A percentile compares a stretch with the other conserved stretches of the same genome.
These are phyloP conservation scores for Notospermus geniculatus DNA, from an alignment of 1,140 invertebrate species.

Conservation along the genomic window DNA sequence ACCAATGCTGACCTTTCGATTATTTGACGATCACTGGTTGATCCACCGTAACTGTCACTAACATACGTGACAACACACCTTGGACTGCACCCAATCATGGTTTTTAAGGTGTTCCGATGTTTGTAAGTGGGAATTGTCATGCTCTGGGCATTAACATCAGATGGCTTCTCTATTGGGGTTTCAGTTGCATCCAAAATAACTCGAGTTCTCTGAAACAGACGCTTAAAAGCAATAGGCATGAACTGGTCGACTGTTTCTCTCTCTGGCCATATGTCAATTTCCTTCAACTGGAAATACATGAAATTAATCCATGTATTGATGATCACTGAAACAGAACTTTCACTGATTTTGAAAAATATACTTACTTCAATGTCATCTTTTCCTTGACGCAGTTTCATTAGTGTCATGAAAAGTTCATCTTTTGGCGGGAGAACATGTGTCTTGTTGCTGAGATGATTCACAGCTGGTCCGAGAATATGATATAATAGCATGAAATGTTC, in stretches of 20 bases:
- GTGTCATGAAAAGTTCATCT: conserved; percentile 22
- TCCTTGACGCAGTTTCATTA: conserved; percentile 18
- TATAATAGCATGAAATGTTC: conserved; percentile 2
- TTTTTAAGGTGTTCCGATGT: conserved; percentile 27
- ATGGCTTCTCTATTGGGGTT: conserved; percentile 26
- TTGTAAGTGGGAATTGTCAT: conserved; percentile 24
- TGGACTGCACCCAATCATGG: conserved; percentile 24
- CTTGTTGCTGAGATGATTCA: conserved; percentile 7
- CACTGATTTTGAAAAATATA: background rate
- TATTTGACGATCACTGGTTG: conserved; percentile 24
- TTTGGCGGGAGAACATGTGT: background rate
- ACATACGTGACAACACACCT: conserved; percentile 20
- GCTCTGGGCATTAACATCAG: conserved; percentile 15
- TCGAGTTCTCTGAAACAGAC: conserved; percentile 7
- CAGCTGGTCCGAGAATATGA: conserved; percentile 7
- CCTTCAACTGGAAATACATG: too few species aligned
- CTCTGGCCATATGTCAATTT: too few species aligned
- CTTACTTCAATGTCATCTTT: background rate
- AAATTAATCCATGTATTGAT: conserved; percentile 18
- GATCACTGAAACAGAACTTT: conserved; percentile 9
- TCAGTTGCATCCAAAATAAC: conserved; percentile 18
- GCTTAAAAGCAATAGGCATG: conserved; percentile 16
- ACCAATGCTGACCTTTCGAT: conserved; percentile 20
- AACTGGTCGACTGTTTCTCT: conserved; percentile 1
- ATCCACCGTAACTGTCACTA: conserved; percentile 22